Conservation (phyloP, 2,113 vertebrate species). For the Alouatta palliata region DNA sequence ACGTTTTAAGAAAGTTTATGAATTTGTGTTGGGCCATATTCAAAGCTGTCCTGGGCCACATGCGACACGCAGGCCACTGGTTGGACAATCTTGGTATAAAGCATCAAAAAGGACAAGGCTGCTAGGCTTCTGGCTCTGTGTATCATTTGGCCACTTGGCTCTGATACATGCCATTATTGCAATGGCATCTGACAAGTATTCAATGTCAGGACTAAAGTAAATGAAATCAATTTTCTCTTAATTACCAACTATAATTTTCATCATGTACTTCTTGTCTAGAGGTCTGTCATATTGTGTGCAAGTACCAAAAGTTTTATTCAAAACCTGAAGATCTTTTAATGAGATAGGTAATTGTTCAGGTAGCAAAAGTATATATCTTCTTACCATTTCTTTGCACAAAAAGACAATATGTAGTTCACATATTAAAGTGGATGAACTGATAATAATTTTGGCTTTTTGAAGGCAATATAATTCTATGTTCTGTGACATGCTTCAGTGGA, state of each 20-base stretch:
- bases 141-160: neutral
- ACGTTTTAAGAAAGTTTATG: too few species aligned
- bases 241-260: neutral
- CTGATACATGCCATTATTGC: neutral
- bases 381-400: neutral
- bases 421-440: neutral
- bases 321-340: slow-evolving; percentile 13
- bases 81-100: neutral
- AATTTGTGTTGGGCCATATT: too few species aligned
- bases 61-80: too few species aligned
- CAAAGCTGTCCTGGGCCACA: too few species aligned
- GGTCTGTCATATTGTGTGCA: neutral
- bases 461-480: neutral
- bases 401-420: neutral
- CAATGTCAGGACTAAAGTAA: neutral
- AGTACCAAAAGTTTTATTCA: slow-evolving; percentile 25
- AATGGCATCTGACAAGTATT: slow-evolving; percentile 2
- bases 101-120: neutral
- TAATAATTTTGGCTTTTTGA: slow-evolving; percentile 12
- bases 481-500: neutral
- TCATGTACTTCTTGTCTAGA: neutral
- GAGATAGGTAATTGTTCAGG: neutral
- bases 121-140: neutral
- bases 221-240: neutral
- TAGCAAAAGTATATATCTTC: neutral